These are phyloP conservation scores for Clamator glandarius DNA, from an alignment of 2,797 vertebrate species.

Conservation along the genomic window DNA sequence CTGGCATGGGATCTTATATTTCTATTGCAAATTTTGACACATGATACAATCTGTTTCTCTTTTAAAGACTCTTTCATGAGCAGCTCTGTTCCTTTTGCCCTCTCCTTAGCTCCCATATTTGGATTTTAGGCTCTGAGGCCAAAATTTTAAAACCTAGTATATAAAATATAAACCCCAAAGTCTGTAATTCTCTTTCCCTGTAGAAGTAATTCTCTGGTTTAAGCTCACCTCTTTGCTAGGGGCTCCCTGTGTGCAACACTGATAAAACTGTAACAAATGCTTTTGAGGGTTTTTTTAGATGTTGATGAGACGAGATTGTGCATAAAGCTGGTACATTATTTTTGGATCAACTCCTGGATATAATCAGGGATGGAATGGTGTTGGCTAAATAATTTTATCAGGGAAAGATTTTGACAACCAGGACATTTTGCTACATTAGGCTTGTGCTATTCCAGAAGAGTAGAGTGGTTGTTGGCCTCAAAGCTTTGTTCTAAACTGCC, in stretches of 20 bases:
- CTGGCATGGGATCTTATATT: neutral
- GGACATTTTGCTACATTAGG: conserved; percentile 20
- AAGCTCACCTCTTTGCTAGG: neutral
- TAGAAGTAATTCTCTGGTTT: neutral
- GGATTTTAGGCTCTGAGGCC: neutral
- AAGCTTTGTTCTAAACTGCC: conserved; percentile 4
- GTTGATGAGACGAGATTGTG: conserved; percentile 9
- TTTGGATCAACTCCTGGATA: conserved; percentile 39
- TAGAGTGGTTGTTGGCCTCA: conserved; percentile 1
- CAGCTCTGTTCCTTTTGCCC: neutral
- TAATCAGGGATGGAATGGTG: conserved; percentile 34
- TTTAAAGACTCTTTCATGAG: neutral
- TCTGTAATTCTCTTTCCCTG: neutral
- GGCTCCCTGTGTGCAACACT: neutral
- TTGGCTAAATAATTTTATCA: conserved; percentile 38
- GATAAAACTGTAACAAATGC: neutral
- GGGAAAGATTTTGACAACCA: conserved; percentile 17
- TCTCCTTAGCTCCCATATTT: neutral
- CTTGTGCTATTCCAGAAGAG: neutral
- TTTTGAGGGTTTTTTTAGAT: neutral
- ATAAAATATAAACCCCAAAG: neutral
- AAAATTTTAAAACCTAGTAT: neutral
- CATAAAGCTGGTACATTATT: neutral
- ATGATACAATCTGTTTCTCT: neutral
- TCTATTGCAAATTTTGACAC: neutral